Evolutionary conservation across 2,888 invertebrate genomes (phyloP), one percentile per base, ranked within the genome.

Genomic region (Desoria tigrina): DNA sequence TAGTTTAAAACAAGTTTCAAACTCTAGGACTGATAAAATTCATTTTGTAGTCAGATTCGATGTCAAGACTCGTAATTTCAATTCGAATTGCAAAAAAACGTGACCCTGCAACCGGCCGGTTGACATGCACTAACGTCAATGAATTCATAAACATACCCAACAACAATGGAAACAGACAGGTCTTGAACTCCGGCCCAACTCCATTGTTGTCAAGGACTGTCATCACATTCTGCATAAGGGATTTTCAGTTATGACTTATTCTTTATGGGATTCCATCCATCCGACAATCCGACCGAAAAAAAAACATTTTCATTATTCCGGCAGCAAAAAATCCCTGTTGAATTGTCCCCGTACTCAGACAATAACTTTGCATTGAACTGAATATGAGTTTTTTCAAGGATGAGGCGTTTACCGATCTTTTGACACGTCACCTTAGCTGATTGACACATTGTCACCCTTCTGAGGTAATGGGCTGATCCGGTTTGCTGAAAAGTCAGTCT

Each of bases 351-450:
- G 4, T 7, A 24, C 32, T 7, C 18, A 24, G 51, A 51, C 23
- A 51, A 26, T 24, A 51, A 24, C 4, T 24, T 7, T 3, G 4
- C 23, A 51, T 24, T 24, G 6, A 18, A 11, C 24, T 23, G 11
- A 18, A 26, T 21, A 28, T 54, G 28, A 32, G 28, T 54, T 63
- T 65, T 61, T 65, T 68, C 64, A 58, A 18, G 23, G 24, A 59
- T 65, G 65, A 65, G 68, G 65, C 65, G 68, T 65, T 56, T 21
- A 54, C 51, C 53, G 51, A 57, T 64, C 60, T 50, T 60, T 45
- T 67, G 63, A 67, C 61, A 65, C 61, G 64, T 68, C 68, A 68
- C 68, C 62, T 64, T 59, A 45, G 39, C 65, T 68, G 64, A 68
- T 68, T 68, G 68, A 68, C 68, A 68, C 65, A 63, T 62, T 68